These are phyloP conservation scores for Drosophila athabasca DNA, from an alignment of 1,140 invertebrate species.

Conservation along the genomic window DNA sequence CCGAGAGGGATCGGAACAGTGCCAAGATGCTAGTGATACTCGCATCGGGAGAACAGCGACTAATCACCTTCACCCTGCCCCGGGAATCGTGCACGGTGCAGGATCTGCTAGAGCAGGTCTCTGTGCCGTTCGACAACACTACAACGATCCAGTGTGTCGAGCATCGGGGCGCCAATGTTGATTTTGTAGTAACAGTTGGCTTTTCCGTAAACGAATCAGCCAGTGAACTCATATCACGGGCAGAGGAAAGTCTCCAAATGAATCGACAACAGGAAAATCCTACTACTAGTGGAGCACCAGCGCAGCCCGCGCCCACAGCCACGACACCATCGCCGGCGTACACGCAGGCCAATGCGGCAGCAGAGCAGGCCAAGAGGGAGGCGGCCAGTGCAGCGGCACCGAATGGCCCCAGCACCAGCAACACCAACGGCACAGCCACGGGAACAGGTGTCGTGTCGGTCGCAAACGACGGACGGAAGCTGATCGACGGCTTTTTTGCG, in stretches of 20 bases:
- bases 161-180: conserved; percentile 88
- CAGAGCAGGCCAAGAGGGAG: conserved; percentile 58
- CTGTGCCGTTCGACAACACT: conserved; percentile 86
- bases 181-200: conserved; percentile 90
- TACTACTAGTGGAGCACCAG: conserved; percentile 7
- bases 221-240: conserved; percentile 76
- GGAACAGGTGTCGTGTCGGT: conserved; percentile 69
- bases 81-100: conserved; percentile 91
- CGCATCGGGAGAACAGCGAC: conserved; percentile 89
- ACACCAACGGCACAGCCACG: conserved; percentile 41
- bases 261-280: conserved; percentile 67
- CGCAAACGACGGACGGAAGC: conserved; percentile 83
- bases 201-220: conserved; percentile 80
- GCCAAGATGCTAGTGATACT: conserved; percentile 91
- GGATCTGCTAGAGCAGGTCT: conserved; percentile 90
- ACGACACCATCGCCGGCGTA: conserved; percentile 36
- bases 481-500: conserved; percentile 88
- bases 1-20: conserved; percentile 85
- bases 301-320: conserved; percentile 16
- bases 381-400: conserved; percentile 28
- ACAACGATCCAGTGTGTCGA: conserved; percentile 89
- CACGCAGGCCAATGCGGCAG: conserved; percentile 37
- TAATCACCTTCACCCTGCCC: conserved; percentile 91
- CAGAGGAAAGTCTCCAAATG: conserved; percentile 80
- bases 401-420: not conserved